Percentiles rank a stretch among this genome's conserved stretches.
These are phyloP conservation scores for Diplodus sargus DNA, from an alignment of 2,797 vertebrate genomes.

Conservation along the genomic window DNA sequence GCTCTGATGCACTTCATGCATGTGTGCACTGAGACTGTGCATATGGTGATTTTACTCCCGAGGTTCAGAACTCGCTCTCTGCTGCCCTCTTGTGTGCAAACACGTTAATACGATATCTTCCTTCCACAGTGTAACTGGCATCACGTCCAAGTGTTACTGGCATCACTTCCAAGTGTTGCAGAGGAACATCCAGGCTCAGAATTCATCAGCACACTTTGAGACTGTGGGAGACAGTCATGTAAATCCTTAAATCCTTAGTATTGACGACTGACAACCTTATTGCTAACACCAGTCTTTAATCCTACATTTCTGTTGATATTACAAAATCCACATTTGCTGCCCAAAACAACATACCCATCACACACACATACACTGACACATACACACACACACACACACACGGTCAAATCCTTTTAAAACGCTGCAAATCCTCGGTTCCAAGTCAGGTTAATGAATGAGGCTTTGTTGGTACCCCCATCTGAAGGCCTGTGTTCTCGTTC, in stretches of 20 bases:
- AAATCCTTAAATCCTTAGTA: slow-evolving; percentile 1
- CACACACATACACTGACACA: slow-evolving; percentile 1
- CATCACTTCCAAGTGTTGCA: neutral
- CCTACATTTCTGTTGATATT: slow-evolving; percentile 25
- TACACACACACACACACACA: neutral
- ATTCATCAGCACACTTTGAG: slow-evolving; percentile 2
- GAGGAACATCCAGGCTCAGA: neutral
- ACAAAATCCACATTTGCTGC: slow-evolving; percentile 25
- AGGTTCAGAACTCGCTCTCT: slow-evolving; percentile 49
- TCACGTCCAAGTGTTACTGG: neutral
- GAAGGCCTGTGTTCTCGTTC: slow-evolving; percentile 39
- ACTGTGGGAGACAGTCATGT: neutral
- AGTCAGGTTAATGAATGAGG: slow-evolving; percentile 45
- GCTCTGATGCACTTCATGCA: slow-evolving; percentile 62
- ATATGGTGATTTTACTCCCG: slow-evolving; percentile 37
- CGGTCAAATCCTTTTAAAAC: slow-evolving; percentile 37
- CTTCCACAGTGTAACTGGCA: neutral
- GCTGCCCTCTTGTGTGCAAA: slow-evolving; percentile 72
- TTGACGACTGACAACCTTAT: neutral
- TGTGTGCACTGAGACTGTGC: slow-evolving; percentile 61
- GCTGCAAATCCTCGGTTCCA: slow-evolving; percentile 37
- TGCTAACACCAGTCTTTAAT: slow-evolving; percentile 16
- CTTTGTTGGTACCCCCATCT: slow-evolving; percentile 32
- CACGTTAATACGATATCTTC: neutral
- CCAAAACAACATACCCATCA: neutral